phyloP scores from a whole-genome alignment of 2,797 vertebrate species.

The Muscicapa comitata region DNA sequence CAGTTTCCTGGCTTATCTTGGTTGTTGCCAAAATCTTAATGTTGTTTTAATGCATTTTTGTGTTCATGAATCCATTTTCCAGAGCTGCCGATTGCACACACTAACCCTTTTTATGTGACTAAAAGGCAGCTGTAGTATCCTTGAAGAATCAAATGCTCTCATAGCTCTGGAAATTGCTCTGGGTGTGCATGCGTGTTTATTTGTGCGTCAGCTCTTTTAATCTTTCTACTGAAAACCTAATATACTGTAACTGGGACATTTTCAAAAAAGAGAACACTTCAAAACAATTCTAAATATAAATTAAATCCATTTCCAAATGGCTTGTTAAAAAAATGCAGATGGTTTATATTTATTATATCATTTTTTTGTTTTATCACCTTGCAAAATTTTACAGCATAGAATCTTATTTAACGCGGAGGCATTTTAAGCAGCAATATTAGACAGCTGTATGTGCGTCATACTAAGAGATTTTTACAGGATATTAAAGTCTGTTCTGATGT shows the following conservation, averaged over 20 bases:
- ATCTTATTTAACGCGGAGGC: conserved; percentile 75
- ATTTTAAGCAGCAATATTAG: conserved; percentile 75
- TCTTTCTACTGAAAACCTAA: conserved; percentile 65
- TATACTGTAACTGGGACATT: conserved; percentile 67
- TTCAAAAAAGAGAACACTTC: conserved; percentile 70
- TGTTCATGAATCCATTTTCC: conserved; percentile 64
- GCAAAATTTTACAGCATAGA: conserved; percentile 75
- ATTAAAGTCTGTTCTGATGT: conserved; percentile 76
- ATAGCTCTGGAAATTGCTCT: conserved; percentile 59
- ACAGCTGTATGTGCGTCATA: conserved; percentile 74
- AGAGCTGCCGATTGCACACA: conserved; percentile 47
- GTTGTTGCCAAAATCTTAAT: conserved; percentile 62
- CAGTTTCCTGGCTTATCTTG: neutral
- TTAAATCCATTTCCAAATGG: conserved; percentile 74
- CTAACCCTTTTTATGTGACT: conserved; percentile 47
- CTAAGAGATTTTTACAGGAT: conserved; percentile 68
- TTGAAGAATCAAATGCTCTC: conserved; percentile 60
- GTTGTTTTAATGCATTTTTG: conserved; percentile 69
- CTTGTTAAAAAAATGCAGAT: conserved; percentile 76
- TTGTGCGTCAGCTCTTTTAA: conserved; percentile 67
- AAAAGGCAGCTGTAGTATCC: conserved; percentile 64
- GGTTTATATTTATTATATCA: conserved; percentile 78
- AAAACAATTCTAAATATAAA: conserved; percentile 78
- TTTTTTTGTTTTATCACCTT: conserved; percentile 80
- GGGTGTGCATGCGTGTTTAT: conserved; percentile 36